phyloP scores from a whole-genome alignment of 2,888 invertebrate genomes.

The Dastarcus helophoroides region DNA sequence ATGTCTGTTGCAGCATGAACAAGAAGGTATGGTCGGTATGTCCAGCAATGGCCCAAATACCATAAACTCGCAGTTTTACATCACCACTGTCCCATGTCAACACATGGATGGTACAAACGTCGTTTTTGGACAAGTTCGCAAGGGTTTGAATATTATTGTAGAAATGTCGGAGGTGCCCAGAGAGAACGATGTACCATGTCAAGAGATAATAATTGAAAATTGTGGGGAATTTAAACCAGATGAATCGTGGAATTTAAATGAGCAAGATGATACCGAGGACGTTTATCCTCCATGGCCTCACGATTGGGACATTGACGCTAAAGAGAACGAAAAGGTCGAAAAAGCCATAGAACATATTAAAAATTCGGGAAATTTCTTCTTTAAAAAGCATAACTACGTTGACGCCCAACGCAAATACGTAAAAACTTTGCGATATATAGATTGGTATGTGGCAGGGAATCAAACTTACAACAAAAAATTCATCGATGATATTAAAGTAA shows the following conservation, averaged over 20 bases:
- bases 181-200: slow-evolving; percentile 45
- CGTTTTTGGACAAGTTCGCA: slow-evolving; percentile 68
- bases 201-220: slow-evolving; percentile 55
- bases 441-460: slow-evolving; percentile 35
- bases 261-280: slow-evolving; percentile 62
- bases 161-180: slow-evolving; percentile 55
- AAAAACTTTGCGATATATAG: slow-evolving; percentile 65
- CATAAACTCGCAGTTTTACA: slow-evolving; percentile 83
- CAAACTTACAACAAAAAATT: slow-evolving; percentile 25
- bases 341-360: slow-evolving; percentile 51
- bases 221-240: slow-evolving; percentile 59
- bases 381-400: slow-evolving; percentile 45
- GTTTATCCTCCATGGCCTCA: slow-evolving; percentile 64
- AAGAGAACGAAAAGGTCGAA: slow-evolving; percentile 25
- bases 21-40: slow-evolving; percentile 62
- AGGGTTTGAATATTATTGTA: slow-evolving; percentile 59
- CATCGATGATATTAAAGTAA: slow-evolving; percentile 33
- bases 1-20: slow-evolving; percentile 39
- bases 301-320: slow-evolving; percentile 45
- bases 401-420: slow-evolving; percentile 65
- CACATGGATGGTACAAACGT: slow-evolving; percentile 75
- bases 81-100: slow-evolving; percentile 62
- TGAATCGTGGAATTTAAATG: slow-evolving; percentile 53
- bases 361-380: slow-evolving; percentile 60
- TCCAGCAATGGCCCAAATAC: slow-evolving; percentile 73